phyloP scores from a whole-genome alignment of 2,113 vertebrate species.

The Muntiacus muntjak region DNA sequence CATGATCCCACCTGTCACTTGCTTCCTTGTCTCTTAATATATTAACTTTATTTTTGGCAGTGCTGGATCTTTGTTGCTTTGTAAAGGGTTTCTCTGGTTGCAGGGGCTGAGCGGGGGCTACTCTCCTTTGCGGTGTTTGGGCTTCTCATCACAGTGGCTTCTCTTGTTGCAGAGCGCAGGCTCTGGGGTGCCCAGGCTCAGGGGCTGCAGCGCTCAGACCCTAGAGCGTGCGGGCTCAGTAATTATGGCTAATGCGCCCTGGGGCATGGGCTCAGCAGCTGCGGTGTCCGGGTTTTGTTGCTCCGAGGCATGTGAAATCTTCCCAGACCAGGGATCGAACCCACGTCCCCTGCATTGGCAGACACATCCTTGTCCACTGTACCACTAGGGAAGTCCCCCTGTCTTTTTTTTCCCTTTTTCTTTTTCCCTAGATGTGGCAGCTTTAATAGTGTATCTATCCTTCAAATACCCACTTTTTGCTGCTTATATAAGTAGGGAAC shows the following conservation, averaged over 20 bases:
- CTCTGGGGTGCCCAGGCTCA: neutral
- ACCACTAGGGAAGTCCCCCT: neutral
- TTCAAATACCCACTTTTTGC: neutral
- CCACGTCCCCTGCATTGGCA: neutral
- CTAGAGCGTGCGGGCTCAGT: neutral
- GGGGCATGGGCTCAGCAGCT: neutral
- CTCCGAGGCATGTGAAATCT: neutral
- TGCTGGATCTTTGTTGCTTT: neutral
- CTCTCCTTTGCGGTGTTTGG: rapidly evolving
- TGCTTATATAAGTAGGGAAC: neutral
- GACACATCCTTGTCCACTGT: neutral
- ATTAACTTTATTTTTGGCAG: neutral
- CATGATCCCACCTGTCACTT: neutral
- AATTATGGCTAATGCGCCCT: neutral
- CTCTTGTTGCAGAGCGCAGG: neutral
- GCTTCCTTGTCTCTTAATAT: neutral
- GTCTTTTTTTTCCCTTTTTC: neutral
- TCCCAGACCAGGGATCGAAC: neutral
- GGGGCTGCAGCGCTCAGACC: neutral
- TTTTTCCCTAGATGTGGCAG: neutral
- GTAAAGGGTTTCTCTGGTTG: neutral
- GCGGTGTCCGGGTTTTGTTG: neutral
- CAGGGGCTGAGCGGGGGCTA: neutral
- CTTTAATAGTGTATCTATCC: neutral
- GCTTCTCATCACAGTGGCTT: neutral